Conservation (phyloP, 2,888 invertebrate species). For the Himalopsyche anomala region DNA sequence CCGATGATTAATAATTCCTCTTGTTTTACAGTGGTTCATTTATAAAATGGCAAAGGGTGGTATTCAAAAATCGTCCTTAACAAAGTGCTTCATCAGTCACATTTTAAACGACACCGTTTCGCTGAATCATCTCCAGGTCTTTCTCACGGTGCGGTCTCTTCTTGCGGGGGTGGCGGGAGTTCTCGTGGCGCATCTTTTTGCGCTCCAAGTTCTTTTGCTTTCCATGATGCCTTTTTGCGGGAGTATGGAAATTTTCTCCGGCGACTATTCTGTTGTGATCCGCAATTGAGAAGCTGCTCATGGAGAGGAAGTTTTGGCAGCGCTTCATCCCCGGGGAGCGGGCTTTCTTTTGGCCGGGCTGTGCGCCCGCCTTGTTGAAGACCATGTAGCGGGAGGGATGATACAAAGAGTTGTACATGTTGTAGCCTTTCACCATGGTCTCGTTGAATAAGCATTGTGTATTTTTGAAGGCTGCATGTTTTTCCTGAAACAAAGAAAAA, state of each 20-base stretch:
- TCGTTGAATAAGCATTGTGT: slow-evolving; percentile 81
- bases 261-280: slow-evolving; percentile 75
- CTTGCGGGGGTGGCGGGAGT: slow-evolving; percentile 74
- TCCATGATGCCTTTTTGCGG: slow-evolving; percentile 12
- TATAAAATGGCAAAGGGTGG: neutral
- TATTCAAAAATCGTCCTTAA: neutral
- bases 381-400: slow-evolving; percentile 80
- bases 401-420: slow-evolving; percentile 80
- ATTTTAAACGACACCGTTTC: slow-evolving; percentile 23
- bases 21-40: neutral
- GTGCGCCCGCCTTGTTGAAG: slow-evolving; percentile 79
- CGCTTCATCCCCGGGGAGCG: slow-evolving; percentile 72
- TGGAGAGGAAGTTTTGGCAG: slow-evolving; percentile 81
- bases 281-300: slow-evolving; percentile 77
- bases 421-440: slow-evolving; percentile 80
- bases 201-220: slow-evolving; percentile 3
- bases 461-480: slow-evolving; percentile 78
- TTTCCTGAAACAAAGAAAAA: slow-evolving; percentile 69
- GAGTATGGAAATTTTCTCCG: slow-evolving; percentile 9
- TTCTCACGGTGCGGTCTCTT: slow-evolving; percentile 68
- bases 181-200: slow-evolving; percentile 73
- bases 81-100: slow-evolving; percentile 6
- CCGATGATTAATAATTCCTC: neutral
- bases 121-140: neutral
- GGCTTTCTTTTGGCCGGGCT: slow-evolving; percentile 75